A percentile compares a stretch with the other conserved stretches of the same genome.
Conservation (phyloP, 1,140 invertebrate species). For the Hestina assimilis region DNA sequence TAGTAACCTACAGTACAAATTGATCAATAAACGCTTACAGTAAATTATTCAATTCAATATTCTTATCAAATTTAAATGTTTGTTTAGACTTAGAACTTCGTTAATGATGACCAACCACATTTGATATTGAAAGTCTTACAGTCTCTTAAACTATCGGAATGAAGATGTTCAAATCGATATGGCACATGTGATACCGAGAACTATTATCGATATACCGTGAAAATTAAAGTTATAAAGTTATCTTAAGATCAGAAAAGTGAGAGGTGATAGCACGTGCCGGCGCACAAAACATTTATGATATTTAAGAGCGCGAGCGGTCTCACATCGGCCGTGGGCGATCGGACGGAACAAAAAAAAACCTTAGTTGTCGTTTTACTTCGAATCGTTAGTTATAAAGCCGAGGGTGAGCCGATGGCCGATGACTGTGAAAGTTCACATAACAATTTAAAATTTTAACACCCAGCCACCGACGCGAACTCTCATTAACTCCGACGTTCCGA, state of each 20-base stretch:
- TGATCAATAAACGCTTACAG: too few species aligned
- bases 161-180: too few species aligned
- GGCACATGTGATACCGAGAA: not conserved
- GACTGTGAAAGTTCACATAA: constrained; percentile 76
- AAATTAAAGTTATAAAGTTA: constrained; percentile 19
- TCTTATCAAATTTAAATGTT: too few species aligned
- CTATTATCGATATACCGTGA: constrained; percentile 22
- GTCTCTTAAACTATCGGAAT: too few species aligned
- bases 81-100: too few species aligned
- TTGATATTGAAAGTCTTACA: too few species aligned
- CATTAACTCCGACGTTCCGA: constrained; percentile 50
- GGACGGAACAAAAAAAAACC: constrained; percentile 36
- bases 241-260: constrained; percentile 18
- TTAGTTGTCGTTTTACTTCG: constrained; percentile 47
- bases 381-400: constrained; percentile 57
- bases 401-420: constrained; percentile 44
- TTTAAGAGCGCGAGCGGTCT: constrained; percentile 37
- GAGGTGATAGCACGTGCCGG: constrained; percentile 52
- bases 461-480: constrained; percentile 52
- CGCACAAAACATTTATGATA: constrained; percentile 45
- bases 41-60: too few species aligned
- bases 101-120: too few species aligned
- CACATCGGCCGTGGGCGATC: constrained; percentile 36
- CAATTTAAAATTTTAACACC: constrained; percentile 75
- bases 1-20: too few species aligned